These are phyloP conservation scores for Semicossyphus pulcher DNA, from an alignment of 2,113 vertebrate species.

Conservation along the genomic window DNA sequence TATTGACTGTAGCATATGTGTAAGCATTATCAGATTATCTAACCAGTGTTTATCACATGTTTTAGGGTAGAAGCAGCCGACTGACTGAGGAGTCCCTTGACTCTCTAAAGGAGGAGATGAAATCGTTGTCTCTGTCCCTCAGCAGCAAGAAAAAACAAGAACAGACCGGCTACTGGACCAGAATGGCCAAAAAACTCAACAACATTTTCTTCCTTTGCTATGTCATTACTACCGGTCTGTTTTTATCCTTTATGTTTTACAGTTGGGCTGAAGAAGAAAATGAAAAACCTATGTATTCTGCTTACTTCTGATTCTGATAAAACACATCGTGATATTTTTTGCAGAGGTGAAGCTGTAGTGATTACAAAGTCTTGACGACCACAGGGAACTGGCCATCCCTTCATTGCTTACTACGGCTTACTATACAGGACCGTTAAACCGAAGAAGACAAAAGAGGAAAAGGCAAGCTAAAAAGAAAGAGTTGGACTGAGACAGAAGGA, in stretches of 20 bases:
- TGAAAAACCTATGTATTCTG: no score
- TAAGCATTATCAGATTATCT: not conserved
- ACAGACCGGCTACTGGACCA: constrained; percentile 40
- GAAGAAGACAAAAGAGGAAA: no score
- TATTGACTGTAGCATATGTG: not conserved
- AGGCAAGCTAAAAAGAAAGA: no score
- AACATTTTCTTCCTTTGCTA: constrained; percentile 52
- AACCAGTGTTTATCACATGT: no score
- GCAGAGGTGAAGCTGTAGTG: no score
- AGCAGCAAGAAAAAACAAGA: not conserved
- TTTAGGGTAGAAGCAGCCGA: not conserved
- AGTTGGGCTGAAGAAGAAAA: not conserved
- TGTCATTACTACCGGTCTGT: not conserved
- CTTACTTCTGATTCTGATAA: no score
- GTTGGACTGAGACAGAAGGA: no score
- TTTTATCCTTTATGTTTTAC: constrained; percentile 10
- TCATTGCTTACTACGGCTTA: no score
- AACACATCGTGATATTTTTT: no score
- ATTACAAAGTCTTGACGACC: no score
- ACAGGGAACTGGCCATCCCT: no score
- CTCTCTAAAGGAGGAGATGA: not conserved
- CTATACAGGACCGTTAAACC: no score
- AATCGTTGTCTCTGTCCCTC: constrained; percentile 2
- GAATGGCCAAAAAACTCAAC: constrained; percentile 17
- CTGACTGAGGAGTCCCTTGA: not conserved